Evolutionary conservation across 2,113 vertebrate species (phyloP), one percentile per base, ranked within the genome.

Genomic region (Potamarius usumacintae): DNA sequence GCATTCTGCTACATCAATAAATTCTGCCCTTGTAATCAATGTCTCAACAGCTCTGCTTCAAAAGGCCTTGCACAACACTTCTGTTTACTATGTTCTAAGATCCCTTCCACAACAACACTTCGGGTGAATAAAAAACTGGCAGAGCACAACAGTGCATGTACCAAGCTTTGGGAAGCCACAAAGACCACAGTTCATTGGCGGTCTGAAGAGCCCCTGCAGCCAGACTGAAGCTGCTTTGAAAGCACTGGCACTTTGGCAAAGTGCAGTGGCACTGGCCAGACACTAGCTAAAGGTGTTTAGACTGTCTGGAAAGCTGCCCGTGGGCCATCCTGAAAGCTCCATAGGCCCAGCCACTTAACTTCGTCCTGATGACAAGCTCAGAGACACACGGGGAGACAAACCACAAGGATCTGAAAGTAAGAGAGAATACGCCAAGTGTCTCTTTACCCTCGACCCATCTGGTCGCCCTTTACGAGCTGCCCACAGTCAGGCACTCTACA

Each of bases 401-500:
- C 27, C 50, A 50, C 42, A 57, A 83, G 55, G 48, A 79, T 77
- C n/a, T 81, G 76, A 79, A 53, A 69, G 76, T 18, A 17, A 85
- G 30, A 71, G 22, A 55, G 27, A 42, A 89, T 67, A 88, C n/a
- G 8, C 34, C 62, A 30, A 67, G 83, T 27, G 17, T 53, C 48
- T 48, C 62, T 42, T 58, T 48, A 18, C 50, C 88, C 81, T 65
- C 50, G 27, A 58, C 83, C 55, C 22, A 63, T 80, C 74, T 22
- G 6, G 53, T 85, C 85, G 53, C 79, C 80, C 80, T 77, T 71
- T 84, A 80, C 8, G 69, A 85, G 83, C 71, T 63, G 88, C 85
- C 69, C 82, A 86, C 80, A 82, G 83, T 93, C 89, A 92, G 92
- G 94, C 94, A 94, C 96, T 96, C 94, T 93, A 91, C 89, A 84